These are phyloP conservation scores for Talpa occidentalis DNA, from an alignment of 2,113 vertebrate species.

Conservation along the genomic window DNA sequence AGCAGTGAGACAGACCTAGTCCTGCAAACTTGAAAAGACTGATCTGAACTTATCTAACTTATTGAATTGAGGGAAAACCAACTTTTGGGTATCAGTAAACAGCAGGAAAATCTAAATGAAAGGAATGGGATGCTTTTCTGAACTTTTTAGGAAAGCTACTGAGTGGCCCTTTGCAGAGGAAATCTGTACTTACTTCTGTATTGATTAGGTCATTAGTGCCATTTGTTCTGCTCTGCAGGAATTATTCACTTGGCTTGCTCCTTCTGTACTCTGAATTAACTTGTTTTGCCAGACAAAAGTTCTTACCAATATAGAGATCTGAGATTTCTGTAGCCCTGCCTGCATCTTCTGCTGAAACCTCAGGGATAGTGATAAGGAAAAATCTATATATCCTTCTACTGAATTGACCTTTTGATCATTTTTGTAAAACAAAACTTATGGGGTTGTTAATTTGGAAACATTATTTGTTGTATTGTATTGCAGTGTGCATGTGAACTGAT, in stretches of 20 bases:
- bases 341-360: not conserved
- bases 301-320: not conserved
- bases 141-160: conserved; percentile 6
- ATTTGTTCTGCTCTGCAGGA: conserved; percentile 23
- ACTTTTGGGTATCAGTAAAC: not conserved
- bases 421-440: not conserved
- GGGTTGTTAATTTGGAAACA: not conserved
- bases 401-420: not conserved
- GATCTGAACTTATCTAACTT: not conserved
- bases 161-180: conserved; percentile 21
- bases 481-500: not conserved
- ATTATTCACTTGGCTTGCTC: not conserved
- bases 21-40: not conserved
- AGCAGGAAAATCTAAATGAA: not conserved
- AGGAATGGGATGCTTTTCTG: not conserved
- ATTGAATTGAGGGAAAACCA: not conserved
- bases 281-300: not conserved
- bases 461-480: not conserved
- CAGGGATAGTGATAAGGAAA: not conserved
- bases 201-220: conserved; percentile 57
- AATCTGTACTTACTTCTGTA: conserved; percentile 41
- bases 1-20: not conserved
- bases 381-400: not conserved
- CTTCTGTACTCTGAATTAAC: conserved; percentile 2
- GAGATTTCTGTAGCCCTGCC: not conserved